Percentiles rank a stretch among this genome's conserved stretches.
Evolutionary conservation across 2,888 invertebrate species (phyloP).

Genomic region (Drosophila colorata): DNA sequence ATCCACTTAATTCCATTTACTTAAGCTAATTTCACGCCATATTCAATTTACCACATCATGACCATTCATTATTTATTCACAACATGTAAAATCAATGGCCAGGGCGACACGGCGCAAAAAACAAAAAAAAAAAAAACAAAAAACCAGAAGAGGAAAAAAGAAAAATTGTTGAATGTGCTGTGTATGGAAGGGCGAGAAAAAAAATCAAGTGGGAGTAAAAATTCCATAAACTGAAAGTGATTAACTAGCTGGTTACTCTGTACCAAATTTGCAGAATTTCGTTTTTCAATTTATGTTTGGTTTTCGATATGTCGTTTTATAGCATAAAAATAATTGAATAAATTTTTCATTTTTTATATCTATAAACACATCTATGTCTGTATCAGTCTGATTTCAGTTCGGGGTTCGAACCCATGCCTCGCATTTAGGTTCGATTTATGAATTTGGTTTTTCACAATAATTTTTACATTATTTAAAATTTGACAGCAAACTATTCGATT

Average conservation of each 20-base stretch:
- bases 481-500: too few relatives aligned
- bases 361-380: too few relatives aligned
- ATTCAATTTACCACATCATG: constrained; percentile 83
- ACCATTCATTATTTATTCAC: constrained; percentile 83
- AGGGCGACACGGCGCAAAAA: constrained; percentile 31
- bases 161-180: constrained; percentile 69
- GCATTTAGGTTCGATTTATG: too few relatives aligned
- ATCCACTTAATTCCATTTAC: constrained; percentile 83
- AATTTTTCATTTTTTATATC: too few relatives aligned
- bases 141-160: constrained; percentile 47
- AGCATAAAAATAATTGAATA: too few relatives aligned
- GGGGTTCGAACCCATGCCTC: too few relatives aligned
- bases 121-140: constrained; percentile 16
- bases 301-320: too few relatives aligned
- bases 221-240: neutral
- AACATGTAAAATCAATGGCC: constrained; percentile 83
- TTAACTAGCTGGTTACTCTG: neutral
- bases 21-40: constrained; percentile 84
- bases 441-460: too few relatives aligned
- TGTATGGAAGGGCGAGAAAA: constrained; percentile 1
- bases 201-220: too few relatives aligned
- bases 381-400: too few relatives aligned
- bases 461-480: too few relatives aligned
- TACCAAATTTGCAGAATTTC: neutral
- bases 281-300: too few relatives aligned